phyloP scores from a whole-genome alignment of 2,888 invertebrate genomes.

The Thumatha senex region DNA sequence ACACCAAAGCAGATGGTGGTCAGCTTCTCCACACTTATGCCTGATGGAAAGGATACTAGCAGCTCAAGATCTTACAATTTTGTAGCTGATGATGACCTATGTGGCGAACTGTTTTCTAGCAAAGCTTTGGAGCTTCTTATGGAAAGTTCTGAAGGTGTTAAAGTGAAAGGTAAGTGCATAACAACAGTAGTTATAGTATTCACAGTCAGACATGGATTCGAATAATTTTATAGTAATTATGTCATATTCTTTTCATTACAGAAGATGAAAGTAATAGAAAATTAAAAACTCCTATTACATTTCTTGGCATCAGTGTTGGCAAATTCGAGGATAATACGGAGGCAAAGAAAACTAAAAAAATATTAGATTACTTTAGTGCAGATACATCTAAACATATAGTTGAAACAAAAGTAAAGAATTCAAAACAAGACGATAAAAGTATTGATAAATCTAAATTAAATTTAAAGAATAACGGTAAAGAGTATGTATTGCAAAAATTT shows the following conservation, averaged over 20 bases:
- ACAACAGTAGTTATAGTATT: not conserved
- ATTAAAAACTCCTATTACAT: conserved; percentile 84
- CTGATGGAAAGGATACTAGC: conserved; percentile 80
- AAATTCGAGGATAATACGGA: conserved; percentile 87
- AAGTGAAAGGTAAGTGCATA: conserved; percentile 53
- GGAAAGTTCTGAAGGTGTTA: conserved; percentile 80
- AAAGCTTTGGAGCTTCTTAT: conserved; percentile 87
- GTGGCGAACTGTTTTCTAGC: conserved; percentile 85
- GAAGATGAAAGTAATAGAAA: conserved; percentile 62
- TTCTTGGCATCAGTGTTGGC: conserved; percentile 90
- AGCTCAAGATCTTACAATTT: conserved; percentile 86
- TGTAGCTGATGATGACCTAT: conserved; percentile 84
- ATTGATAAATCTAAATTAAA: conserved; percentile 15
- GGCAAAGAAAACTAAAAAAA: conserved; percentile 79
- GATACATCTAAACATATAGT: conserved; percentile 52
- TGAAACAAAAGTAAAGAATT: conserved; percentile 24
- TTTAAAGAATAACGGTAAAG: conserved; percentile 49
- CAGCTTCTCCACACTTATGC: conserved; percentile 84
- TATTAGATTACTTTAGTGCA: conserved; percentile 83
- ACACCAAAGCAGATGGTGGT: conserved; percentile 91
- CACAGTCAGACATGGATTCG: no score
- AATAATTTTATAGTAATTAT: not conserved
- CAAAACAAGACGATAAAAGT: conserved; percentile 11
- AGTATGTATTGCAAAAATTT: conserved; percentile 58
- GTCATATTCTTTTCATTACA: conserved; percentile 41